Percentiles rank a stretch among this genome's conserved stretches.
Evolutionary conservation across 2,113 vertebrate species (phyloP).

Genomic region (Gallinago undulata): DNA sequence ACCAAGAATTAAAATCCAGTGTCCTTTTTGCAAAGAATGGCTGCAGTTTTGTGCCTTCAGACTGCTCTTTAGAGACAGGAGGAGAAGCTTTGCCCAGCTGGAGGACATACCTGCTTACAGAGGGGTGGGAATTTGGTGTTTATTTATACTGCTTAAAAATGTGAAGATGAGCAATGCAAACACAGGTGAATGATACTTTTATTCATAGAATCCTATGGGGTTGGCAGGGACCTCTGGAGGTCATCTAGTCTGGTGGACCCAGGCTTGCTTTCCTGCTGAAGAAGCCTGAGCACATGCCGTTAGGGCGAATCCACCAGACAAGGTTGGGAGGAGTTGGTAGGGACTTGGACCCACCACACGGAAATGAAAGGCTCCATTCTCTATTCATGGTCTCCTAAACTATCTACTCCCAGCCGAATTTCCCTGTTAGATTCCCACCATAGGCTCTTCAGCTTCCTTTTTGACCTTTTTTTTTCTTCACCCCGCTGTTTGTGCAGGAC

Average conservation of each 20-base stretch:
- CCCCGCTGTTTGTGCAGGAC: not conserved
- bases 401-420: not conserved
- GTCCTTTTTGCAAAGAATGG: not conserved
- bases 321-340: not conserved
- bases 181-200: not conserved
- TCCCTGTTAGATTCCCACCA: not conserved
- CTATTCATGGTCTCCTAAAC: not conserved
- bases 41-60: not conserved
- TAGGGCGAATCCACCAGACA: not conserved
- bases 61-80: not conserved
- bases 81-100: not conserved
- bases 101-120: not conserved
- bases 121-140: not conserved
- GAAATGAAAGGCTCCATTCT: conserved; percentile 31
- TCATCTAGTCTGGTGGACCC: not conserved
- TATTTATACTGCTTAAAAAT: not conserved
- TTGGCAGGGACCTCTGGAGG: too few species aligned
- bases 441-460: not conserved
- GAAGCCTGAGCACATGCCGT: not conserved
- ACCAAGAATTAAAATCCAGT: not conserved
- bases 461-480: not conserved
- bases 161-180: not conserved
- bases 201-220: too few species aligned
- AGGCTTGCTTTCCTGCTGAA: not conserved
- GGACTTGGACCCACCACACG: not conserved